Evolutionary conservation across 2,797 vertebrate species (phyloP), one percentile per base, ranked within the genome.

Genomic region (Sphenopsis melanotis): DNA sequence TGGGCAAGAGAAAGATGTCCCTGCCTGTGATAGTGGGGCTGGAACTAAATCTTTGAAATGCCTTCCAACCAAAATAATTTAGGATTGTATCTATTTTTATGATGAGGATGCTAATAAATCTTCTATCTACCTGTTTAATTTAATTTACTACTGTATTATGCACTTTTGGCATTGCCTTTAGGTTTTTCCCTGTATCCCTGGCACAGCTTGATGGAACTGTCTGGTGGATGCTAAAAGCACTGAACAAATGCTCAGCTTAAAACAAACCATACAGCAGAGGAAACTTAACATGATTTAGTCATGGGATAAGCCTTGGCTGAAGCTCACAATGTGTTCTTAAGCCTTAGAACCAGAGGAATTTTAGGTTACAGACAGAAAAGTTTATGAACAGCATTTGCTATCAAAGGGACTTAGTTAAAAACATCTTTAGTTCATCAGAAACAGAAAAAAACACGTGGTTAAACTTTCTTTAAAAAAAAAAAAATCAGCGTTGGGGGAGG

Each of bases 401-500:
- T 85, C 42, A 77, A 65, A 87, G 12, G 3, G 24, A n/a, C 20
- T 90, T 65, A 61, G 19, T 64, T 68, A 53, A 72, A 76, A 80
- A 30, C n/a, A 63, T 63, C 66, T 74, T 70, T 60, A 69, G 27
- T 63, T 65, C n/a, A 76, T 50, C 30, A 79, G 50, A 89, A 75
- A 81, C 7, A 42, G 24, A 29, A 70, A 65, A 69, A 80, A 74
- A 39, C 26, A 59, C 12, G 1, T 11, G 32, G 13, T 12, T 81
- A 37, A 17, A 19, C 11, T 72, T 69, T 39, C 15, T n/a, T 50
- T 3, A 3, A 3, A 7, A 16, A 61, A 27, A 32, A 20, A 20
- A 6, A 46, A 5, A 37, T 61, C 7, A 17, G 17, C 12, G 34
- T 6, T 0, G 3, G 34, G 7, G 18, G 18, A 71, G 12, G 6